Conservation (phyloP, 2,797 vertebrate species). For the Girardinus metallicus region DNA sequence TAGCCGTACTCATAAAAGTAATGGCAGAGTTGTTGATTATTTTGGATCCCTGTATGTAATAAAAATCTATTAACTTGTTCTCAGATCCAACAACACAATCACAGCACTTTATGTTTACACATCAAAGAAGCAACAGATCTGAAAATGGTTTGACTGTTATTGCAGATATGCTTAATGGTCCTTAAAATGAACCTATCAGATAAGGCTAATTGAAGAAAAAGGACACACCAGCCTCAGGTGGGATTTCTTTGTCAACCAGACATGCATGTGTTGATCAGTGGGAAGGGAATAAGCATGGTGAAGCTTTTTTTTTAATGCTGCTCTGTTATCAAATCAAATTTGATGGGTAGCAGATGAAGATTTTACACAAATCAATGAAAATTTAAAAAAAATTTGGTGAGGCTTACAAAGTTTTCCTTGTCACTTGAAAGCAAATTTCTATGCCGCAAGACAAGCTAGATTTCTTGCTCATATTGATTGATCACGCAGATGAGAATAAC, state of each 20-base stretch:
- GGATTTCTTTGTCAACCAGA: background rate
- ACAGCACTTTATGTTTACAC: background rate
- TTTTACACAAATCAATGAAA: constrained; percentile 57
- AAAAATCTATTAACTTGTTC: background rate
- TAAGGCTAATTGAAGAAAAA: background rate
- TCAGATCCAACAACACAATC: background rate
- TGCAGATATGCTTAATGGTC: background rate
- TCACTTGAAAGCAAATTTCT: constrained; percentile 38
- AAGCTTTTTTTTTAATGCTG: background rate
- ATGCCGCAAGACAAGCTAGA: constrained; percentile 34
- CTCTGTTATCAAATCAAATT: constrained; percentile 15
- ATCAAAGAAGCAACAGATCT: background rate
- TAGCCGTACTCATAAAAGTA: background rate
- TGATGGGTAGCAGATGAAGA: constrained; percentile 26
- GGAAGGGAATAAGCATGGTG: background rate
- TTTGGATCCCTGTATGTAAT: background rate
- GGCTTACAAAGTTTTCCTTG: constrained; percentile 30
- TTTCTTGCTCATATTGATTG: constrained; percentile 35
- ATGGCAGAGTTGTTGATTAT: background rate
- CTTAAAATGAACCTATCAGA: constrained; percentile 11
- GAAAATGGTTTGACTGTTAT: constrained; percentile 1
- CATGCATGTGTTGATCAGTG: background rate
- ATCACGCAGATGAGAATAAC: constrained; percentile 28
- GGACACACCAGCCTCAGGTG: background rate
- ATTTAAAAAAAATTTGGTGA: constrained; percentile 22